A percentile compares a stretch with the other conserved stretches of the same genome.
These are phyloP conservation scores for Dendroctonus ponderosae DNA, from an alignment of 1,140 invertebrate genomes.

Conservation along the genomic window DNA sequence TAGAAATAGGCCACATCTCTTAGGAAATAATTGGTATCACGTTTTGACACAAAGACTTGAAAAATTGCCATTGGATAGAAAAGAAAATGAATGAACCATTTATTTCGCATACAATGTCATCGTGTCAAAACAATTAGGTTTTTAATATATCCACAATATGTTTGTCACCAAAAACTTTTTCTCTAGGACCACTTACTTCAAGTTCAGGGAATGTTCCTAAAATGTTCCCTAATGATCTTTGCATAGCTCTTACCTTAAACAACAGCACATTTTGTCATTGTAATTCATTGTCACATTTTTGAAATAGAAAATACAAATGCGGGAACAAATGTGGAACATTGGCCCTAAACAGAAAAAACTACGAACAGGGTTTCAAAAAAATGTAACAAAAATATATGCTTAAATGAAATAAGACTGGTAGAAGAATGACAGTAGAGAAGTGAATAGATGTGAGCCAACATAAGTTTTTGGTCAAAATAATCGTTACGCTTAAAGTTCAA, in stretches of 20 bases:
- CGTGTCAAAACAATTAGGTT: conserved; percentile 17
- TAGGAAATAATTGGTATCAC: conserved; percentile 15
- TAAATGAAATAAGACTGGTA: conserved; percentile 47
- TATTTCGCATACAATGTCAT: neutral
- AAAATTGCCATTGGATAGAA: neutral
- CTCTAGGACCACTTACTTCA: conserved; percentile 25
- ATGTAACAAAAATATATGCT: conserved; percentile 32
- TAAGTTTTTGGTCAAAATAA: conserved; percentile 24
- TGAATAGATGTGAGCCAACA: conserved; percentile 44
- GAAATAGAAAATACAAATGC: neutral
- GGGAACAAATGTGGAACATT: neutral
- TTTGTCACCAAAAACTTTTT: conserved; percentile 22
- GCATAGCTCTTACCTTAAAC: neutral
- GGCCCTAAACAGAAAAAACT: conserved; percentile 6
- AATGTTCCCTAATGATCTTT: neutral
- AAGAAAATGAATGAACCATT: neutral
- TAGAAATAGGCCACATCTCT: conserved; percentile 19
- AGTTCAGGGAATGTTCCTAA: conserved; percentile 9
- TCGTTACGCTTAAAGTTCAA: conserved; percentile 43
- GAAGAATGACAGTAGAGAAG: conserved; percentile 46
- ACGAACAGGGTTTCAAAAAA: conserved; percentile 45
- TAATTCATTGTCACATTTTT: neutral
- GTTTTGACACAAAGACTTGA: conserved; percentile 13
- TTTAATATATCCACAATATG: conserved; percentile 11
- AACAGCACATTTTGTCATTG: neutral